These are phyloP conservation scores for Drosophila diplacantha DNA, from an alignment of 2,888 invertebrate genomes.

Conservation along the genomic window DNA sequence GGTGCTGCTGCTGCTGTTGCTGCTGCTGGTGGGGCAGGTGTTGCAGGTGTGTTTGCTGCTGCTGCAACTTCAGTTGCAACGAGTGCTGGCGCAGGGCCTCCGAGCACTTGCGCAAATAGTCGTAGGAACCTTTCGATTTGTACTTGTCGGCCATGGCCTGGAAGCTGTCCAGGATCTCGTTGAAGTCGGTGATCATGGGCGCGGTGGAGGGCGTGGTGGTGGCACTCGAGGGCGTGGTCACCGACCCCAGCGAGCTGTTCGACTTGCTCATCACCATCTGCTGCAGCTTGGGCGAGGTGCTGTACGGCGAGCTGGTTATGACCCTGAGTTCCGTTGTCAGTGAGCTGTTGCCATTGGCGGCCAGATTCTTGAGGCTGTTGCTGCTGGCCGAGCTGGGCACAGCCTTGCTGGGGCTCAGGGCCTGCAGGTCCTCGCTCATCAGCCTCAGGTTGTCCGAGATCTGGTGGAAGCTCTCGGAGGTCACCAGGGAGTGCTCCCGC, in stretches of 20 bases:
- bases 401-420: conserved; percentile 74
- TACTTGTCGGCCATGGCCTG: conserved; percentile 77
- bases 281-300: conserved; percentile 54
- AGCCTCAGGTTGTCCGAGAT: conserved; percentile 77
- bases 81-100: conserved; percentile 77
- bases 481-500: conserved; percentile 73
- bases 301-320: conserved; percentile 65
- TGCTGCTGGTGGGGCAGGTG: conserved; percentile 39
- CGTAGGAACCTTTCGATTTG: conserved; percentile 77
- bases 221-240: conserved; percentile 62
- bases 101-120: conserved; percentile 77
- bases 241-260: conserved; percentile 61
- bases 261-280: conserved; percentile 62
- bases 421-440: conserved; percentile 77
- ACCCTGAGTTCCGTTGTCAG: conserved; percentile 63
- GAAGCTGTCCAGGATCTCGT: conserved; percentile 77
- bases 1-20: conserved; percentile 20
- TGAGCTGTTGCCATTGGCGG: conserved; percentile 43
- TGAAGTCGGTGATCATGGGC: conserved; percentile 74
- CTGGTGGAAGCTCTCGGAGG: conserved; percentile 77
- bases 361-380: conserved; percentile 61
- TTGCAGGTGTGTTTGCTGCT: conserved; percentile 49
- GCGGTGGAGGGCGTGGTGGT: conserved; percentile 74
- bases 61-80: conserved; percentile 71
- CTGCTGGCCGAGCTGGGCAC: conserved; percentile 64